phyloP scores from a whole-genome alignment of 2,797 vertebrate genomes.

The Tadarida brasiliensis region DNA sequence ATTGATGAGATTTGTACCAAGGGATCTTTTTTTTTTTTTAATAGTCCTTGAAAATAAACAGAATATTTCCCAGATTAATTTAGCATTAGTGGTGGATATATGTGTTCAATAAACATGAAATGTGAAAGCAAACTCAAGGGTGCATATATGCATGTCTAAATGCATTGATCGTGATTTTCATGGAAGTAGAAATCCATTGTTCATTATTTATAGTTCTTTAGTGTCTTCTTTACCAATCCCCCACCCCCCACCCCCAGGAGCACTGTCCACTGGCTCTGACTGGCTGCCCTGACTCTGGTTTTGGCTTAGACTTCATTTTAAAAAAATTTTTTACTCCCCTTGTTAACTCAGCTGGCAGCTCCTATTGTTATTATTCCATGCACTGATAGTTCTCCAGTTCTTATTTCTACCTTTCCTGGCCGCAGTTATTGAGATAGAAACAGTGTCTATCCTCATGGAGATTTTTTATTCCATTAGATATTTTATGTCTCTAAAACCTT shows the following conservation, averaged over 20 bases:
- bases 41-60: slow-evolving; percentile 41
- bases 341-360: not conserved
- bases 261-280: not conserved
- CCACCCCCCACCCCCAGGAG: accelerated
- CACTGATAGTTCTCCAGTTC: not conserved
- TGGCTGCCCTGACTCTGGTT: not conserved
- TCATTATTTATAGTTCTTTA: not conserved
- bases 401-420: not conserved
- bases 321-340: not conserved
- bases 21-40: not conserved
- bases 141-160: not conserved
- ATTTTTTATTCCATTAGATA: not conserved
- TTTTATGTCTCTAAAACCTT: not conserved
- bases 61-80: slow-evolving; percentile 4
- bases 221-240: not conserved
- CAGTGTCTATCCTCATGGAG: not conserved
- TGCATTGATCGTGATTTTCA: not conserved
- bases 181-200: not conserved
- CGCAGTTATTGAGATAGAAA: not conserved
- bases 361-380: not conserved
- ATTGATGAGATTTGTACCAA: slow-evolving; percentile 43
- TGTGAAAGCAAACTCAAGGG: not conserved
- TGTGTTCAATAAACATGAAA: not conserved
- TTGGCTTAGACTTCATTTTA: not conserved
- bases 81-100: not conserved